These are phyloP conservation scores for Eriosoma lanigerum DNA, from an alignment of 1,140 invertebrate species.

Conservation along the genomic window DNA sequence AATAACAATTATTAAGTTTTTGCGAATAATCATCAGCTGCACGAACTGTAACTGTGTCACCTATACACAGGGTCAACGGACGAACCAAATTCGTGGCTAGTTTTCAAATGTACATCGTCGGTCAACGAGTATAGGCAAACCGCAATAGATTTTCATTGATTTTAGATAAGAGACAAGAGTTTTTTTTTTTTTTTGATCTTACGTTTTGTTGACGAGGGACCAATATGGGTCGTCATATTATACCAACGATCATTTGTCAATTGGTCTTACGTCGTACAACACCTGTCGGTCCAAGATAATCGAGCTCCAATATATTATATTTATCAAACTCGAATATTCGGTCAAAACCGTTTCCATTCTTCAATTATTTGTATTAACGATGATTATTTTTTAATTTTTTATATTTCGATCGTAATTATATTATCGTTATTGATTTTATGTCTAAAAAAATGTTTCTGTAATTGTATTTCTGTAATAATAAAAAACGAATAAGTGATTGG, in stretches of 20 bases:
- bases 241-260: conserved; percentile 27
- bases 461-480: no score
- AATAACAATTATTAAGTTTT: not conserved
- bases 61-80: not conserved
- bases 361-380: no score
- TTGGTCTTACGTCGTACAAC: conserved; percentile 1
- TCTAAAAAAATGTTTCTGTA: no score
- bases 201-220: conserved; percentile 25
- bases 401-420: not conserved
- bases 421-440: no score
- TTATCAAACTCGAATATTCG: not conserved
- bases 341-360: not conserved
- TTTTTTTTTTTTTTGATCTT: not conserved
- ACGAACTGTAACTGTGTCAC: not conserved
- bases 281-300: conserved; percentile 33
- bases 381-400: no score
- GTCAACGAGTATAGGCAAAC: not conserved
- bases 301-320: conserved; percentile 15
- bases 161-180: not conserved
- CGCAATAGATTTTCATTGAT: conserved; percentile 11
- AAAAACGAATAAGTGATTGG: not conserved
- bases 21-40: not conserved
- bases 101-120: not conserved
- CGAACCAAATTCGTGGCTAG: not conserved
- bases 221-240: not conserved